Evolutionary conservation across 1,140 invertebrate genomes (phyloP).

Genomic region (Metaphire vulgaris): DNA sequence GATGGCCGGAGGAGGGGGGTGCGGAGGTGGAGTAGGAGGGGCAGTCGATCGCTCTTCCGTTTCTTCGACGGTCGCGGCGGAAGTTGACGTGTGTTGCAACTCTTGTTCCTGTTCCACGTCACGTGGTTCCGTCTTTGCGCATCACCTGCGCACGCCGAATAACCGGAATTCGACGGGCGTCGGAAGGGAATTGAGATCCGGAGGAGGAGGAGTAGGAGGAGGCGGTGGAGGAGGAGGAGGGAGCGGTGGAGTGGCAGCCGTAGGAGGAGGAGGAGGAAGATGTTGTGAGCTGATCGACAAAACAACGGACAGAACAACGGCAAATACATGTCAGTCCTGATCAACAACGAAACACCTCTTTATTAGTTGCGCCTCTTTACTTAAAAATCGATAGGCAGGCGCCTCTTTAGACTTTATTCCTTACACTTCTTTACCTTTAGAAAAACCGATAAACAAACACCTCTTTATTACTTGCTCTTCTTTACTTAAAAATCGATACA

Average conservation of each 20-base stretch:
- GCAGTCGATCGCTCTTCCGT: too few relatives aligned
- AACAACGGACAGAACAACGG: neutral
- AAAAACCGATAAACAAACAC: too few relatives aligned
- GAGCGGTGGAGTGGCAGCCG: neutral
- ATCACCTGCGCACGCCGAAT: neutral
- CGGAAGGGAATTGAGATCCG: too few relatives aligned
- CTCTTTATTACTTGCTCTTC: too few relatives aligned
- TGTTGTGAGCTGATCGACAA: neutral
- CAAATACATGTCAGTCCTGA: neutral
- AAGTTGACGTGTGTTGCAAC: neutral
- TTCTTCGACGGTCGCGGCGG: neutral
- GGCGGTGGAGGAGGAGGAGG: neutral
- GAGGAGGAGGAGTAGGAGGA: neutral
- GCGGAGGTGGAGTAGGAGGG: neutral
- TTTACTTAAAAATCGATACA: too few relatives aligned
- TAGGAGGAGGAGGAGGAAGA: neutral
- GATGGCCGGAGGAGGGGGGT: neutral
- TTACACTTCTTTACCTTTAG: too few relatives aligned
- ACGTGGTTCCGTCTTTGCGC: neutral
- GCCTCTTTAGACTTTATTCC: too few relatives aligned
- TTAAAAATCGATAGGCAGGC: too few relatives aligned
- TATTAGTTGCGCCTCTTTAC: too few relatives aligned
- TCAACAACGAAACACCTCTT: too few relatives aligned
- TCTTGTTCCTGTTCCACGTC: neutral
- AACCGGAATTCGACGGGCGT: neutral